phyloP scores from a whole-genome alignment of 2,888 invertebrate genomes.

The Platycnemis pennipes region DNA sequence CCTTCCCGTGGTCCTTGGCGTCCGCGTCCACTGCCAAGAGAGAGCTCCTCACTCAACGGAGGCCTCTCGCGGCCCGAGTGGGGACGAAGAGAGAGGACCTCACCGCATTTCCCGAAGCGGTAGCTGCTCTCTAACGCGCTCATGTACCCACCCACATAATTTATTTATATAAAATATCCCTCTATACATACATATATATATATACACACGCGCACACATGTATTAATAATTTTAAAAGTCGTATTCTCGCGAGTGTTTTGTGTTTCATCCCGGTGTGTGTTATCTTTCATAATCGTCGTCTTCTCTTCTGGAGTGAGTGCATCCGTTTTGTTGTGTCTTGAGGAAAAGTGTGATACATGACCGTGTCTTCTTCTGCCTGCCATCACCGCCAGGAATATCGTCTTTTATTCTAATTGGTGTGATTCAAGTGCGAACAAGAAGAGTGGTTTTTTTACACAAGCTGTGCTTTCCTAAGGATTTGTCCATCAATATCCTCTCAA shows the following conservation, averaged over 20 bases:
- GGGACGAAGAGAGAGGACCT: neutral
- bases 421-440: neutral
- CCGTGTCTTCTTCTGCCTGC: neutral
- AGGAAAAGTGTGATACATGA: neutral
- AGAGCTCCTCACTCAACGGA: neutral
- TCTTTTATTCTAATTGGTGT: neutral
- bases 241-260: neutral
- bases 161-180: neutral
- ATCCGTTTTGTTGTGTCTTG: slow-evolving; percentile 11
- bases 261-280: neutral
- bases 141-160: neutral
- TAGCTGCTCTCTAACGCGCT: neutral
- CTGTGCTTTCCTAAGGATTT: neutral
- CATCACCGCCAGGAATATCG: neutral
- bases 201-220: neutral
- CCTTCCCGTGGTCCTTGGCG: slow-evolving; percentile 11
- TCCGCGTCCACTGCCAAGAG: neutral
- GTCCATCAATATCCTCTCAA: neutral
- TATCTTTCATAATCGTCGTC: neutral
- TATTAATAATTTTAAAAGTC: neutral
- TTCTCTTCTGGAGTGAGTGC: neutral
- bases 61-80: neutral
- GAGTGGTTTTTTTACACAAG: neutral
- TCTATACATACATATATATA: neutral
- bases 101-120: neutral